Conservation (phyloP, 1,140 invertebrate species). For the Polypedilum vanderplanki region DNA sequence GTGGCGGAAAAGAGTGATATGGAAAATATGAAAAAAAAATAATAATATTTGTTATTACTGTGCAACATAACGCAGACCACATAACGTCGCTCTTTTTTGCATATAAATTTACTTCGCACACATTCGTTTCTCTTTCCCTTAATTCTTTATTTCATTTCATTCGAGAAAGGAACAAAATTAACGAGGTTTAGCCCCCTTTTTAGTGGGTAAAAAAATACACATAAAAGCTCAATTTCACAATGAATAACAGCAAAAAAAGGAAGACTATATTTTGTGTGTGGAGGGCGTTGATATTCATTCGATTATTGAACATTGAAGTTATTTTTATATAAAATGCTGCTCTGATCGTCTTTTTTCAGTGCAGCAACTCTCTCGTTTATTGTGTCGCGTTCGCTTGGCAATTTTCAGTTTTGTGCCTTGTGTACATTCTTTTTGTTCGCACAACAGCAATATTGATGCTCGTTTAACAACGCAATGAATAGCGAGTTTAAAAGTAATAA, state of each 20-base stretch:
- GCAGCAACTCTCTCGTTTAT: conserved; percentile 22
- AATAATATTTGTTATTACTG: background rate
- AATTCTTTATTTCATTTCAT: background rate
- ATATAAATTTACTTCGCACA: background rate
- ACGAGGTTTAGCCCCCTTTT: conserved; percentile 28
- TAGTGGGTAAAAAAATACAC: background rate
- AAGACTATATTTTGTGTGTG: background rate
- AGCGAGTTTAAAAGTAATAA: background rate
- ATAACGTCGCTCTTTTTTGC: background rate
- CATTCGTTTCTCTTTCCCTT: background rate
- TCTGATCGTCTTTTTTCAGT: background rate
- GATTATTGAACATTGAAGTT: conserved; percentile 28
- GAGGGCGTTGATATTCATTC: conserved; percentile 27
- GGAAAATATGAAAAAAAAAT: background rate
- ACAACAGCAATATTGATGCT: conserved; percentile 22
- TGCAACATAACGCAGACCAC: background rate
- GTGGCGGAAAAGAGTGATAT: background rate
- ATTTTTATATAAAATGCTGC: background rate
- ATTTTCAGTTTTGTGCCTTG: conserved; percentile 22
- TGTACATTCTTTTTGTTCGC: background rate
- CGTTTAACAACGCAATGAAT: background rate
- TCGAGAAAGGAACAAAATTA: background rate
- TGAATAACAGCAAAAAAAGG: background rate
- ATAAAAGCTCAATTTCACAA: conserved; percentile 23
- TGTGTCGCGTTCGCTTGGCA: conserved; percentile 21